Base-by-base conservation (phyloP, 2,113 vertebrate species). In the Carassius carassius region DNA sequence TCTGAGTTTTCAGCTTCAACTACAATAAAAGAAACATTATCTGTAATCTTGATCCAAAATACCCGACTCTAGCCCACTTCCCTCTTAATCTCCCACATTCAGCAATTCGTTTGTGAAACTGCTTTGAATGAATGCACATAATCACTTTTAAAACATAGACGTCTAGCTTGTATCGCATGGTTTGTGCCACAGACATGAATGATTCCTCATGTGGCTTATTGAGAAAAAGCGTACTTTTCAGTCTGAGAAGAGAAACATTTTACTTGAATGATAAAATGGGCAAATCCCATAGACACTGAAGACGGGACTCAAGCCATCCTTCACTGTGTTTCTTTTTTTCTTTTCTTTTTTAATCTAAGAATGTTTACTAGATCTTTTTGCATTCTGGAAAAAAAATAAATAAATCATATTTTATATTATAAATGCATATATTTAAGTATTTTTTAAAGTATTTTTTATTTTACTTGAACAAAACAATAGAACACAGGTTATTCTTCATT, bases 121-220 rank as follows among this genome's bases (percentile, higher is more conserved):
- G 41, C 41, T 49, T 76, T 41, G 32, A 60, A 54, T 41, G n/a
- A 41, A 78, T 78, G 76, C 76, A 60, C 29, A 78, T 58, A 29
- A 21, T 60, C 51, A 78, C 12, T 41, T 78, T 56, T 74, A 16
- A 73, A 14, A 73, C 37, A 47, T 6, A 73, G 70, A n/a, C 32
- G 17, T 37, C 35, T 37, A 41, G 8, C 67, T 35, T 2, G 5
- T 25, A 25, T 32, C 0, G 2, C 6, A 32, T 3, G 63, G 17
- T 37, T 16, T 49, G n/a, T 72, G 10, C 5, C 13, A 16, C 41
- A 23, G 70, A 49, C 3, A 8, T 23, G 1, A 73, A 23, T 23
- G 21, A 37, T 23, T 73, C 41, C 17, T 9, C 21, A 37, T 67
- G 13, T 16, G 2, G 29, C 6, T 7, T 32, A 32, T 67, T 67